A percentile compares a stretch with the other conserved stretches of the same genome.
phyloP scores from a whole-genome alignment of 1,140 invertebrate genomes.

The Drosophila pandora region DNA sequence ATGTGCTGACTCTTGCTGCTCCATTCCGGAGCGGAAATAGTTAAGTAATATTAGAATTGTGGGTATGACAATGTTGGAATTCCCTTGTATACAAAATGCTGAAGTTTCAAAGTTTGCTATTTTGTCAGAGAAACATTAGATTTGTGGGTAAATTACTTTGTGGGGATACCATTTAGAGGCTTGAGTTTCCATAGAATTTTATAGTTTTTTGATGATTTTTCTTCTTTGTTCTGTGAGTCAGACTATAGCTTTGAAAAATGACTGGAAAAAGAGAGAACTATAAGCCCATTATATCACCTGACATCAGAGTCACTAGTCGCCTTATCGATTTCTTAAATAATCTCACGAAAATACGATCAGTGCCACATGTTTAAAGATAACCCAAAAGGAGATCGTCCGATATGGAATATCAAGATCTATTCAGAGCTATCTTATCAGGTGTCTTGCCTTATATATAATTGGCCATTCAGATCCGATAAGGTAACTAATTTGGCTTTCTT shows the following conservation, averaged over 20 bases:
- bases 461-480: neutral
- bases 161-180: neutral
- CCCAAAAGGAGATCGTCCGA: conserved; percentile 1
- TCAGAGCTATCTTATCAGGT: neutral
- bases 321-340: conserved; percentile 27
- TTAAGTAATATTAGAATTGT: conserved; percentile 55
- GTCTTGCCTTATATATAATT: neutral
- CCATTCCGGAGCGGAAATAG: conserved; percentile 46
- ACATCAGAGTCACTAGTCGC: conserved; percentile 21
- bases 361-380: neutral
- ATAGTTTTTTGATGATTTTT: too few species aligned
- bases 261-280: neutral
- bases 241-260: neutral
- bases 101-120: neutral
- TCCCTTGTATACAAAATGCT: neutral
- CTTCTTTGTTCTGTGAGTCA: conserved; percentile 13
- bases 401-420: conserved; percentile 28
- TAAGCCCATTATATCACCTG: conserved; percentile 13
- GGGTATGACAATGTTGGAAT: conserved; percentile 31
- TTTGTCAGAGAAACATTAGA: conserved; percentile 34
- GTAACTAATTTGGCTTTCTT: neutral
- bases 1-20: conserved; percentile 32
- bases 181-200: neutral
- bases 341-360: conserved; percentile 5
- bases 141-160: conserved; percentile 54